phyloP scores from a whole-genome alignment of 2,797 vertebrate genomes.

The Danio albolineatus region DNA sequence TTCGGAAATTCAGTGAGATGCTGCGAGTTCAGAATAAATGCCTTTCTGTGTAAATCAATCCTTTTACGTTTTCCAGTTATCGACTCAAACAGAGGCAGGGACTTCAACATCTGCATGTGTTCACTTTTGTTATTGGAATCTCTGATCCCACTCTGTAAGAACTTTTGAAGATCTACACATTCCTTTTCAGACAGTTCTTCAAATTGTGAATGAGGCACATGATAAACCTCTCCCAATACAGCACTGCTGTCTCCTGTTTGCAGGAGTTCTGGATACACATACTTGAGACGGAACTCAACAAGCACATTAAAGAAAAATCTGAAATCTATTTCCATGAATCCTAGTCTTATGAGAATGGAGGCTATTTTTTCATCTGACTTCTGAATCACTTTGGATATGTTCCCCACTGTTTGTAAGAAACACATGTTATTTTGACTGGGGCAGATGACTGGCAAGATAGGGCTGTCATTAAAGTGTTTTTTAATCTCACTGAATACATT shows the following conservation, averaged over 20 bases:
- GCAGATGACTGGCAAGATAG: conserved; percentile 73
- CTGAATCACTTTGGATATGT: conserved; percentile 67
- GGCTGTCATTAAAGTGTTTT: conserved; percentile 67
- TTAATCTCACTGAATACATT: conserved; percentile 58
- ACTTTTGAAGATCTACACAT: conserved; percentile 60
- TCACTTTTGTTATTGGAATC: conserved; percentile 45
- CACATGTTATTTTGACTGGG: conserved; percentile 63
- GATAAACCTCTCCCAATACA: conserved; percentile 69
- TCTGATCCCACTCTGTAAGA: conserved; percentile 65
- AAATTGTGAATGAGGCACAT: conserved; percentile 65
- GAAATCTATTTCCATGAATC: conserved; percentile 64
- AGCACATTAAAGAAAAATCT: conserved; percentile 19
- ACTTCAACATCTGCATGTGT: conserved; percentile 68
- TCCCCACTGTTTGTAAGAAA: conserved; percentile 66
- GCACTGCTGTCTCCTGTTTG: conserved; percentile 59
- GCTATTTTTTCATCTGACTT: not conserved
- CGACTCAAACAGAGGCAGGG: conserved; percentile 79
- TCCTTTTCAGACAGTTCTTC: conserved; percentile 59
- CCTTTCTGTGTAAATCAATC: conserved; percentile 61
- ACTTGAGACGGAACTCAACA: fast-evolving
- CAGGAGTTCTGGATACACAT: conserved; percentile 62
- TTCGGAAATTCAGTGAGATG: conserved; percentile 52
- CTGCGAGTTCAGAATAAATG: conserved; percentile 64
- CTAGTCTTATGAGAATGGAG: conserved; percentile 73
- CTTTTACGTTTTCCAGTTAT: conserved; percentile 61